Percentiles rank a stretch among this genome's conserved stretches.
These are phyloP conservation scores for Lasiommata megera DNA, from an alignment of 2,888 invertebrate genomes.

Conservation along the genomic window DNA sequence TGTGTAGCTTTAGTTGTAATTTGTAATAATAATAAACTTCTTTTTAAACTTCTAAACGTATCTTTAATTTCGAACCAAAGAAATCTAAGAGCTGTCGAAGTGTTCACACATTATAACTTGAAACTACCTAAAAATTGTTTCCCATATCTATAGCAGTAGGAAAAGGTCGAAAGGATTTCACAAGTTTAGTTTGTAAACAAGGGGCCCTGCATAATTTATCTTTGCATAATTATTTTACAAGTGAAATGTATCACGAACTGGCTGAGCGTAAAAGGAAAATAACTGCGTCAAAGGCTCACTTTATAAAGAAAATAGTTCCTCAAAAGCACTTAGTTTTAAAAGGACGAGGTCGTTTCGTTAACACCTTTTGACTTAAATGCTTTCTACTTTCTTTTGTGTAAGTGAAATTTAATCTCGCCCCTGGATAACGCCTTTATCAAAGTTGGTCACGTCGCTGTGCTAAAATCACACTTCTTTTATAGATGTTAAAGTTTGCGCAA, in stretches of 20 bases:
- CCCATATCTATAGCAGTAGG: background rate
- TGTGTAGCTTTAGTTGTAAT: no score
- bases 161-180: background rate
- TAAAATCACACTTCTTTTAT: background rate
- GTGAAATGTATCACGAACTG: constrained; percentile 5
- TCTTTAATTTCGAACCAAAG: no score
- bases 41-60: no score
- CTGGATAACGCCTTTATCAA: background rate
- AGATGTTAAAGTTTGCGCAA: no score
- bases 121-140: no score
- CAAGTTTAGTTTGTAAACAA: background rate
- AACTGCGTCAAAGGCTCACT: constrained; percentile 37
- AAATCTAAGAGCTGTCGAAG: no score
- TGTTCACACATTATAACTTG: no score
- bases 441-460: constrained; percentile 1
- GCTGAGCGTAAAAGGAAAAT: constrained; percentile 1
- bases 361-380: constrained; percentile 22
- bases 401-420: constrained; percentile 21
- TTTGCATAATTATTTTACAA: constrained; percentile 17
- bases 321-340: constrained; percentile 40
- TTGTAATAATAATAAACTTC: no score
- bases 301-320: constrained; percentile 49
- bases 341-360: constrained; percentile 31
- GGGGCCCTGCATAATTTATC: background rate
- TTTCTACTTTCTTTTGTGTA: constrained; percentile 18